Conservation (phyloP, 2,888 invertebrate genomes). For the Orchestes rusci region DNA sequence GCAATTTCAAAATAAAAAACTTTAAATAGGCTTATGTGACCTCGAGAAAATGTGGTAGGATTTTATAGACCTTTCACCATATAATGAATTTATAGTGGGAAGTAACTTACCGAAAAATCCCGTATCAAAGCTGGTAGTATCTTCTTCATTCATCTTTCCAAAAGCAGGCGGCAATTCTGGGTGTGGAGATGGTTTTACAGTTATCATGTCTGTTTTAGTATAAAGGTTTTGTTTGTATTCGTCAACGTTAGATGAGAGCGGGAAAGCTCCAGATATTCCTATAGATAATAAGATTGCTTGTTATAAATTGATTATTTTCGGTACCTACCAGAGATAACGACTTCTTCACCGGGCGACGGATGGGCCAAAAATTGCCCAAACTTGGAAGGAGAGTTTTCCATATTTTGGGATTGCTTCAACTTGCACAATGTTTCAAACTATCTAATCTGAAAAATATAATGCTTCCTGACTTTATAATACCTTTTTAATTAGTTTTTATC, state of each 20-base stretch:
- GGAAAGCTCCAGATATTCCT: constrained; percentile 61
- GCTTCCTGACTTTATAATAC: not conserved
- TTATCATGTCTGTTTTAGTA: constrained; percentile 76
- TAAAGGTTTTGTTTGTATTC: constrained; percentile 65
- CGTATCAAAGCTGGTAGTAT: constrained; percentile 47
- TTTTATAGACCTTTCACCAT: no score
- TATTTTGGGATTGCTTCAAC: not conserved
- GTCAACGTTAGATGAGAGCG: constrained; percentile 66
- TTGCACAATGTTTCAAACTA: not conserved
- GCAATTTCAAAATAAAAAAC: no score
- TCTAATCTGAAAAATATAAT: not conserved
- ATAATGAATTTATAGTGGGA: no score
- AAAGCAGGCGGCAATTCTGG: constrained; percentile 53
- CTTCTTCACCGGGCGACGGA: constrained; percentile 55
- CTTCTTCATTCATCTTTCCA: constrained; percentile 55
- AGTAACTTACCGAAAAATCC: constrained; percentile 47
- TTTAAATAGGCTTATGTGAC: no score
- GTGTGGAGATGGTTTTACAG: constrained; percentile 65
- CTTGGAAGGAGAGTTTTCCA: constrained; percentile 5
- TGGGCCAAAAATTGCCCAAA: constrained; percentile 44
- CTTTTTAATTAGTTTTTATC: no score
- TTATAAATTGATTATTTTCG: not conserved
- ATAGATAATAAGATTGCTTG: constrained; percentile 1
- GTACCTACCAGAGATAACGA: constrained; percentile 54
- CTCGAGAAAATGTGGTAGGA: no score